Evolutionary conservation across 2,113 vertebrate genomes (phyloP), one percentile per base, ranked within the genome.

Genomic region (Chloropsis hardwickii): DNA sequence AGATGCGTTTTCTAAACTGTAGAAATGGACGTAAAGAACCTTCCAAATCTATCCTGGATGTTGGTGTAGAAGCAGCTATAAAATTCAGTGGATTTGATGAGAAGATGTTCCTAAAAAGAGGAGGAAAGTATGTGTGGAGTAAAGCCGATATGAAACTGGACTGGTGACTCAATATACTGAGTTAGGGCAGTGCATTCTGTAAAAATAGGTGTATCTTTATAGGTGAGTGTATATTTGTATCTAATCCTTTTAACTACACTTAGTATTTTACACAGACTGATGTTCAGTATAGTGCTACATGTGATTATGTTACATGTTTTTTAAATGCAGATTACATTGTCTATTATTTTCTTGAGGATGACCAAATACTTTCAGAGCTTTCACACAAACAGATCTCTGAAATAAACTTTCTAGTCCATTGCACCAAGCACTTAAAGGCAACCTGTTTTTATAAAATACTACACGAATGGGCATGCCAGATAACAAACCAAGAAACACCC

Each of bases 1-100:
- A 99, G 99, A 99, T 99, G 99, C 98, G 99, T 56, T 99, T 99
- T 95, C 97, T 99, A 69, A 99, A 99, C 97, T 99, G 99, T 37
- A 97, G 73, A 81, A 97, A 97, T 19, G 99, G 99, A 14, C 97
- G 98, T 31, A 99, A 99, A 91, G 99, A 99, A 56, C 99, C 99
- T 44, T 99, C 99, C 44, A 99, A 95, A 90, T 99, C 99, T 53
- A 98, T 99, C 90, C 97, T 99, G 47, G 99, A 99, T 51, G 97
- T 99, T 1, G 99, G 99, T 0, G 98, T 99, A 24, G 96, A 98
- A 87, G 96, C 98, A 37, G 99, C 99, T 28, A 99, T 99, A 89
- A 81, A 97, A 81, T 99, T 99, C 91, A 99, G 99, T 47, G 99
- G 99, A 28, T 99, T 99, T 89, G 99, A 99, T 93, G 99, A 99